phyloP scores from a whole-genome alignment of 30 jellyfish, hydroid and myxozoan genomes.

The Mastigias papua region DNA sequence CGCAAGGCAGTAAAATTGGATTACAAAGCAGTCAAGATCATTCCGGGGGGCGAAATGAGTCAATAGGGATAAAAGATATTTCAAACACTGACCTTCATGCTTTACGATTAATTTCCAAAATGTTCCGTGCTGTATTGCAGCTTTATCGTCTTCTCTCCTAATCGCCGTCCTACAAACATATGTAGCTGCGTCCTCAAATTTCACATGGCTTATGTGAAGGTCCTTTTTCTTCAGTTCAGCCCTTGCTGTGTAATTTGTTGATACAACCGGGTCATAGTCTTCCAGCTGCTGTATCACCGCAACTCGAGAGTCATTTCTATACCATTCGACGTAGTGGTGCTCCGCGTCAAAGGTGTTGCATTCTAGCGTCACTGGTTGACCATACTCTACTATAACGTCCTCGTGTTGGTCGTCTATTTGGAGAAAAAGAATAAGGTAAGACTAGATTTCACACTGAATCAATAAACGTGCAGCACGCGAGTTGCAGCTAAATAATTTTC shows the following conservation, averaged over 20 bases:
- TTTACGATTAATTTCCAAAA: conserved; percentile 70
- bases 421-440: background rate
- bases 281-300: conserved; percentile 48
- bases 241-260: conserved; percentile 35
- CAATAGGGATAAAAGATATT: too few species aligned
- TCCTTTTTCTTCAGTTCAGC: conserved; percentile 35
- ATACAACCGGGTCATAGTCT: conserved; percentile 15
- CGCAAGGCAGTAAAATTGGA: too few species aligned
- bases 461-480: too few species aligned
- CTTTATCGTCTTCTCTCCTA: conserved; percentile 26
- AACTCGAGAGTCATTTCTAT: conserved; percentile 42
- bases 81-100: conserved; percentile 56
- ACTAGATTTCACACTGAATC: too few species aligned
- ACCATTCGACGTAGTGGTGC: conserved; percentile 57
- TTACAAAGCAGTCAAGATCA: too few species aligned
- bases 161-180: conserved; percentile 67
- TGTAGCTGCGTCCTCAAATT: conserved; percentile 56
- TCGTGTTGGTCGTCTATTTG: conserved; percentile 49
- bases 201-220: conserved; percentile 35
- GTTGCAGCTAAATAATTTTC: too few species aligned
- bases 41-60: too few species aligned
- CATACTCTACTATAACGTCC: conserved; percentile 51
- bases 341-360: conserved; percentile 47
- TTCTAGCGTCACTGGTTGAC: conserved; percentile 40
- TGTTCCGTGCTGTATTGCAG: conserved; percentile 63